Evolutionary conservation across 2,113 vertebrate species (phyloP).

Genomic region (Merops nubicus): DNA sequence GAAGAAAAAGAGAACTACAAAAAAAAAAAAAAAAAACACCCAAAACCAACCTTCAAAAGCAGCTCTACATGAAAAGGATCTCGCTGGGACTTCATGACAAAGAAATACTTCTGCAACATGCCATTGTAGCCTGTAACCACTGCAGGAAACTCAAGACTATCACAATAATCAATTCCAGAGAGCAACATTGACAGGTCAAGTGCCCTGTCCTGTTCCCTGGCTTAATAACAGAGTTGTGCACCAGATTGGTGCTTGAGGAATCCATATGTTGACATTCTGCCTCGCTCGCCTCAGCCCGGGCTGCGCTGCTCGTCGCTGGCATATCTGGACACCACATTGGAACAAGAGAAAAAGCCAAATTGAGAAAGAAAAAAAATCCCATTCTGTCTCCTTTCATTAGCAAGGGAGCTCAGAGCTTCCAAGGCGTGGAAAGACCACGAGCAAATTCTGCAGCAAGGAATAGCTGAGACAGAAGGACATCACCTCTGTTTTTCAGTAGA

Average conservation of each 20-base stretch:
- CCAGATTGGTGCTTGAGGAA: conserved; percentile 53
- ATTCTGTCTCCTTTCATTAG: background rate
- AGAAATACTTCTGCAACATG: background rate
- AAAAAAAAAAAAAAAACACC: too few relatives aligned
- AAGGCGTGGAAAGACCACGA: background rate
- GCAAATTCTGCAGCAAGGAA: background rate
- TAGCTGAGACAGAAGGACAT: background rate
- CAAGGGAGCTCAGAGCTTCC: background rate
- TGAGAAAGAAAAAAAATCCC: background rate
- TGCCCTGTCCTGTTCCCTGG: background rate
- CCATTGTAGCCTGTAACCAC: background rate
- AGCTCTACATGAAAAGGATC: background rate
- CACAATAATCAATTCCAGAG: background rate
- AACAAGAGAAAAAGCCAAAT: background rate
- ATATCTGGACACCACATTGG: background rate
- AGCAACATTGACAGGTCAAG: background rate
- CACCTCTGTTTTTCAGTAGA: background rate
- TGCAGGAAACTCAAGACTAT: background rate
- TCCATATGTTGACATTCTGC: conserved; percentile 50
- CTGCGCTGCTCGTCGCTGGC: background rate
- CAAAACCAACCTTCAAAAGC: background rate
- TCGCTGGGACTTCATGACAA: background rate
- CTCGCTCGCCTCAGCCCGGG: background rate
- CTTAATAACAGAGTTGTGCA: conserved; percentile 8
- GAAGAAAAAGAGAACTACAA: too few relatives aligned